These are phyloP conservation scores for Eupeodes latifasciatus DNA, from an alignment of 2,888 invertebrate genomes.

Conservation along the genomic window DNA sequence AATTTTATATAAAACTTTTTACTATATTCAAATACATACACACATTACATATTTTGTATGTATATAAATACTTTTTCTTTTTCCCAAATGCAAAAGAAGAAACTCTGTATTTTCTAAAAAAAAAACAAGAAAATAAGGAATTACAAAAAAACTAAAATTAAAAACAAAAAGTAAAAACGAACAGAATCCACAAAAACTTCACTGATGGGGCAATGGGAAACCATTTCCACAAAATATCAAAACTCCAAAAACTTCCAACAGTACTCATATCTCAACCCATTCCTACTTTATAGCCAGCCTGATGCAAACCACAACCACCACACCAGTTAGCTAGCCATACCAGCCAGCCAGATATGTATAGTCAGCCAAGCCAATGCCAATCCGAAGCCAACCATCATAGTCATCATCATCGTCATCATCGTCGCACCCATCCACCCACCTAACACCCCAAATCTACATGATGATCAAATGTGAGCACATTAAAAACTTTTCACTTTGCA, in stretches of 20 bases:
- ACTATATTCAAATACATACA: neutral
- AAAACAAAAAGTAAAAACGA: neutral
- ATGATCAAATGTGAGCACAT: constrained; percentile 70
- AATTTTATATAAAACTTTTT: constrained; percentile 29
- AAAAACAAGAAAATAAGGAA: constrained; percentile 20
- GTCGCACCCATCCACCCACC: constrained; percentile 41
- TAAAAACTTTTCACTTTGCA: constrained; percentile 72
- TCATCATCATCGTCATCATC: neutral
- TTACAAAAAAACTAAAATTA: neutral
- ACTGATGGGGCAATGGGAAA: constrained; percentile 41
- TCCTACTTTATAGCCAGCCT: neutral
- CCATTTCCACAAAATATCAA: constrained; percentile 60
- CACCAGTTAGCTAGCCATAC: constrained; percentile 13
- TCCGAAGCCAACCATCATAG: neutral
- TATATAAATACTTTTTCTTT: neutral
- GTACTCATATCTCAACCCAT: constrained; percentile 30
- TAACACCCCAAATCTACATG: constrained; percentile 38
- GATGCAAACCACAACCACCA: constrained; percentile 9
- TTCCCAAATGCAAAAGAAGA: constrained; percentile 6
- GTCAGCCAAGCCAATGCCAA: neutral
- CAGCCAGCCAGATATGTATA: neutral
- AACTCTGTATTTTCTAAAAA: constrained; percentile 9
- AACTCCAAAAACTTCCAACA: constrained; percentile 43
- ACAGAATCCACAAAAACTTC: constrained; percentile 42
- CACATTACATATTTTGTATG: neutral